These are phyloP conservation scores for Sphaerodactylus townsendi DNA, from an alignment of 2,113 vertebrate genomes.

Conservation along the genomic window DNA sequence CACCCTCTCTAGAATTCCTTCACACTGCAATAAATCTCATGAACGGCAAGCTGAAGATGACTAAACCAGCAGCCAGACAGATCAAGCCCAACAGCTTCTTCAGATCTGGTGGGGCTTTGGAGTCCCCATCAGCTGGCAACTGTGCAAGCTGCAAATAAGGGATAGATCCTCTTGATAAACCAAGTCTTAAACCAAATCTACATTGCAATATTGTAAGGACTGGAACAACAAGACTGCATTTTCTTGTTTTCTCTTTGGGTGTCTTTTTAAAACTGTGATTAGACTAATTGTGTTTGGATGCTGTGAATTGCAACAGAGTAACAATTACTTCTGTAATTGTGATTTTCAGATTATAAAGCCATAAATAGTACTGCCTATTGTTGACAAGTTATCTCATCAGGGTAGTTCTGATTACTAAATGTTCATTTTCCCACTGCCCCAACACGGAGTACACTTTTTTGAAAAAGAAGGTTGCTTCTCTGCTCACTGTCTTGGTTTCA, in stretches of 20 bases:
- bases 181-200: background rate
- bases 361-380: conserved; percentile 13
- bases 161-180: background rate
- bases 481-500: background rate
- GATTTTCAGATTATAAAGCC: conserved; percentile 24
- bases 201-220: background rate
- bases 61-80: background rate
- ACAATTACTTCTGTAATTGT: conserved; percentile 36
- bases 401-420: conserved; percentile 10
- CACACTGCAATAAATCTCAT: background rate
- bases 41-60: background rate
- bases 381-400: conserved; percentile 8
- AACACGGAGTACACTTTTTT: background rate
- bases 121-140: background rate
- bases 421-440: background rate
- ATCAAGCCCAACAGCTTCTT: background rate
- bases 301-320: conserved; percentile 5
- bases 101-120: background rate
- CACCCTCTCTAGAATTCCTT: background rate
- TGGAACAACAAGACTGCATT: no score
- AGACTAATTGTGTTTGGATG: background rate
- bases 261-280: background rate
- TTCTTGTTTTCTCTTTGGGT: background rate
- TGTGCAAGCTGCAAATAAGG: no score
- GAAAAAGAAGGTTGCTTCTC: background rate